Conservation (phyloP, 2,888 invertebrate genomes). For the Tolmerus cingulatus region DNA sequence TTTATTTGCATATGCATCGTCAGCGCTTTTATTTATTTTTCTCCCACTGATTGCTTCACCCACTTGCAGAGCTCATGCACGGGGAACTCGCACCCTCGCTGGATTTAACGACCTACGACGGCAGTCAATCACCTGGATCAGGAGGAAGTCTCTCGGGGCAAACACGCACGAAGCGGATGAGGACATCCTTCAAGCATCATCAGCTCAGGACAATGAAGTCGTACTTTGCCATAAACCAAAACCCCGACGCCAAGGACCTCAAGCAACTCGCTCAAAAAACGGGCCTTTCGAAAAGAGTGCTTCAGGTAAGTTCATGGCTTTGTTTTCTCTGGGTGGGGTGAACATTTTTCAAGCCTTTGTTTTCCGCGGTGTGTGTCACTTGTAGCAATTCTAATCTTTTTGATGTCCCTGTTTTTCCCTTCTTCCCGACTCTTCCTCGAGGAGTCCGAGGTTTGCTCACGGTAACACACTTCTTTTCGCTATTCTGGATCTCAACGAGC, state of each 20-base stretch:
- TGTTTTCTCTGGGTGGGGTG: background rate
- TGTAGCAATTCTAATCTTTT: background rate
- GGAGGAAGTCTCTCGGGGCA: conserved; percentile 48
- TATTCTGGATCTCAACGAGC: background rate
- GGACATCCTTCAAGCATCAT: conserved; percentile 97
- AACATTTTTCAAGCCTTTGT: background rate
- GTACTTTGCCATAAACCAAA: conserved; percentile 96
- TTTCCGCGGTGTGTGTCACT: background rate
- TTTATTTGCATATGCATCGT: background rate
- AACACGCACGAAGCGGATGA: conserved; percentile 83
- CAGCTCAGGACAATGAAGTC: conserved; percentile 96
- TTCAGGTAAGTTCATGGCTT: conserved; percentile 75
- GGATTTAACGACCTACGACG: conserved; percentile 51
- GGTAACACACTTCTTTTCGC: background rate
- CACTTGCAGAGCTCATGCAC: conserved; percentile 50
- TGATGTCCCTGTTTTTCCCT: background rate
- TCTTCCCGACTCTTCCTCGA: background rate
- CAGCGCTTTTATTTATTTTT: background rate
- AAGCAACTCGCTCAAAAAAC: conserved; percentile 96
- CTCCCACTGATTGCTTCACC: background rate
- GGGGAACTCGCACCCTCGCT: conserved; percentile 48
- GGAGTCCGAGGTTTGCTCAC: background rate
- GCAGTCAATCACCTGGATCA: conserved; percentile 51
- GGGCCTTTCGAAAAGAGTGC: conserved; percentile 90
- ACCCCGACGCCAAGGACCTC: conserved; percentile 96